These are phyloP conservation scores for Montipora efflorescens DNA, from an alignment of 64 coral and sea anemone genomes.

Conservation along the genomic window DNA sequence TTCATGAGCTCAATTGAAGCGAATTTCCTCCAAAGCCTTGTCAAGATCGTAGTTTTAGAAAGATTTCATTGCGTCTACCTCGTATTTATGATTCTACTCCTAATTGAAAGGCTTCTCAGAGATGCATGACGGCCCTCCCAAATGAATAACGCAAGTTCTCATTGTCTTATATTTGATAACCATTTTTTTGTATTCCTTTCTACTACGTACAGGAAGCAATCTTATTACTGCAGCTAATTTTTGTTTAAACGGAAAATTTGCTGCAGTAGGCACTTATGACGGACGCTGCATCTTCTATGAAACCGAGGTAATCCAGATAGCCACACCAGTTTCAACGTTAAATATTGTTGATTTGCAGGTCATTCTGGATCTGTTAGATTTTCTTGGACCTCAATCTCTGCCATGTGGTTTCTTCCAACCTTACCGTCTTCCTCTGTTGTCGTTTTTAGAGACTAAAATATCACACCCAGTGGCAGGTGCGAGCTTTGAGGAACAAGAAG, in stretches of 20 bases:
- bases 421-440: neutral
- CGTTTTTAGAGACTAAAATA: slow-evolving; percentile 88
- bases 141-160: neutral
- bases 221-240: slow-evolving; percentile 98
- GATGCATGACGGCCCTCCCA: too few relatives aligned
- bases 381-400: neutral
- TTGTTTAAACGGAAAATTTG: slow-evolving; percentile 95
- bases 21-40: too few relatives aligned
- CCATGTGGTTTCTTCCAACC: neutral
- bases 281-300: slow-evolving; percentile 98
- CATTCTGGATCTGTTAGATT: neutral
- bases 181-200: neutral
- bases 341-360: neutral
- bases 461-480: slow-evolving; percentile 98
- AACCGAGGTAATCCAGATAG: slow-evolving; percentile 77
- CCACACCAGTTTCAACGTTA: neutral
- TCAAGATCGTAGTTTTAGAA: too few relatives aligned
- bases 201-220: slow-evolving; percentile 77
- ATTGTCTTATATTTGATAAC: neutral
- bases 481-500: slow-evolving; percentile 84
- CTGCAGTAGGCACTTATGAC: slow-evolving; percentile 95
- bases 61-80: too few relatives aligned
- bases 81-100: too few relatives aligned
- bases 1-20: too few relatives aligned
- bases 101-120: too few relatives aligned